These are phyloP conservation scores for Murina feae DNA, from an alignment of 2,113 vertebrate species.

Conservation along the genomic window DNA sequence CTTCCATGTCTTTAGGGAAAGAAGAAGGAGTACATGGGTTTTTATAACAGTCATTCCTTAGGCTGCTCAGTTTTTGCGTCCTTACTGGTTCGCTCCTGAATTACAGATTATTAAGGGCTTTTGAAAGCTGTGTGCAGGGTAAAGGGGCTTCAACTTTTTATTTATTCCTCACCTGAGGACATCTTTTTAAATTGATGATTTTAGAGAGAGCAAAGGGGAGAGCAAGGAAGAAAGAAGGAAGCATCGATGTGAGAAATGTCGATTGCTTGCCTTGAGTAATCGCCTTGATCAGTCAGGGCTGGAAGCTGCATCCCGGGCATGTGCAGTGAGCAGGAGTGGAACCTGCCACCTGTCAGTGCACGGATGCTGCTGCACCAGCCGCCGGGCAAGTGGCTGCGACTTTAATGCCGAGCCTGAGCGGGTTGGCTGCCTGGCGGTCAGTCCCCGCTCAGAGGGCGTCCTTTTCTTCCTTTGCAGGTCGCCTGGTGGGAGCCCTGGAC, in stretches of 20 bases:
- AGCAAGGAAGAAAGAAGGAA: background rate
- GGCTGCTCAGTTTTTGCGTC: background rate
- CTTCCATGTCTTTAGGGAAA: no score
- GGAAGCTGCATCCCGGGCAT: background rate
- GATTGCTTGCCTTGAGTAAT: background rate
- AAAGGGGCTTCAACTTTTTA: background rate
- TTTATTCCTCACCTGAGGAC: background rate
- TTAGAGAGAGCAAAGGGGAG: background rate
- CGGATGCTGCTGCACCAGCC: no score
- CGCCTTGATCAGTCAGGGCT: background rate
- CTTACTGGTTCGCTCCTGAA: background rate
- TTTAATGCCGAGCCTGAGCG: background rate
- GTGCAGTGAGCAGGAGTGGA: background rate
- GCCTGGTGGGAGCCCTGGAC: conserved; percentile 95
- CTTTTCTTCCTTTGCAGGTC: conserved; percentile 80
- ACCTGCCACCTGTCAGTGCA: no score
- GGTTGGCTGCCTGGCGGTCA: background rate
- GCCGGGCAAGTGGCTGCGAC: background rate
- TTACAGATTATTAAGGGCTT: background rate
- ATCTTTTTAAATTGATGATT: background rate
- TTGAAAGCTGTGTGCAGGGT: background rate
- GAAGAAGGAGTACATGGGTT: background rate
- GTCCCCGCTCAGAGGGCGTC: background rate
- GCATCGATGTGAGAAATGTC: background rate
- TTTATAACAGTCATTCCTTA: background rate